Base-by-base conservation (phyloP, 2,888 invertebrate species). In the Rhopalosiphum nymphaeae region DNA sequence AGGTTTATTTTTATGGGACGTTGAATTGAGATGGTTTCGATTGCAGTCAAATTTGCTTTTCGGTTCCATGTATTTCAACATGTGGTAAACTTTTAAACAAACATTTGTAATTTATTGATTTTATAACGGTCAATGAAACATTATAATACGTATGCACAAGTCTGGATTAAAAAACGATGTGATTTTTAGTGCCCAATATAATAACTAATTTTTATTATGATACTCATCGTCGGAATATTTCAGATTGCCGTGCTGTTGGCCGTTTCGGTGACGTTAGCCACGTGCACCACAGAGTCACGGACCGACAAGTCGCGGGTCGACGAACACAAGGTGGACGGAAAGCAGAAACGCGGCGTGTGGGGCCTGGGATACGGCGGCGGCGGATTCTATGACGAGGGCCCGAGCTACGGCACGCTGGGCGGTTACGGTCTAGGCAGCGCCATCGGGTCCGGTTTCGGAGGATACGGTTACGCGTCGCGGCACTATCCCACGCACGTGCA, bases 251-350 rank as follows among this genome's bases (percentile, higher is more conserved):
- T 96, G 95, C 96, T 96, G 95, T 95, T 96, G 95, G 95, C 96
- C 95, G 95, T 96, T 93, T 95, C 96, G 95, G 95, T 96, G 94
- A 95, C 96, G 95, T 96, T 96, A 95, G 96, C 96, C 95, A 96
- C 96, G 95, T 95, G 95, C 91, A 36, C 78, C 9, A 21, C 78
- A 21, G 78, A 0, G 9, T 78, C 78, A 95, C 95, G 87, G 96
- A 95, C 21, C 85, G 91, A 95, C 95, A 95, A 95, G 95, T 91
- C 94, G 42, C 46, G 11, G 10, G 94, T 88, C 29, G 95, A 94
- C 3, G 94, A 87, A 61, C 96, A 92, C 95, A 95, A 95, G 26
- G 95, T 90, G 10, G 95, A 94, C 11, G 89, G 89, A 88, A 95
- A 95, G 85, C 95, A 95, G 94, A 95, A 95, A 94, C 96, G 96